Evolutionary conservation across 2,113 vertebrate genomes (phyloP).

Genomic region (Craseonycteris thonglongyai): DNA sequence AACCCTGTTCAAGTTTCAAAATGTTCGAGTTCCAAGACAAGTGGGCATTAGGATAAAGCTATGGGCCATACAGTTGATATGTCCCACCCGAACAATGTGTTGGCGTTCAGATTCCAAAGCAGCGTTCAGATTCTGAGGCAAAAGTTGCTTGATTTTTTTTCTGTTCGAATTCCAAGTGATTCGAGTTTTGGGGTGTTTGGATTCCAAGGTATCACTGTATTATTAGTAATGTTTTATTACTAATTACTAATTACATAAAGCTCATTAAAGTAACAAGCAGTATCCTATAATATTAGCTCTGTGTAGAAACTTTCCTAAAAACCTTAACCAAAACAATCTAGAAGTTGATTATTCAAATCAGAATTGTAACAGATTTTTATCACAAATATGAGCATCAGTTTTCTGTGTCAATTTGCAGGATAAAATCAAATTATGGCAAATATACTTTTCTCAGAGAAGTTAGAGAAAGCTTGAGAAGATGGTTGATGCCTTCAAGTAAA

Average conservation of each 20-base stretch:
- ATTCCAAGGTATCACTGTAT: too few species aligned
- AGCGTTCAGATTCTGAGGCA: too few species aligned
- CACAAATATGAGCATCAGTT: slow-evolving; percentile 9
- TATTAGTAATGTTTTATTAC: background rate
- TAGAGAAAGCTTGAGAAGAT: background rate
- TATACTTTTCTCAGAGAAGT: slow-evolving; percentile 48
- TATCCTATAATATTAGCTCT: background rate
- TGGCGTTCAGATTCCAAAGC: too few species aligned
- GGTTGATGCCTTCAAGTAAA: slow-evolving; percentile 12
- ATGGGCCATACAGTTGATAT: too few species aligned
- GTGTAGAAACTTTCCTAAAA: background rate
- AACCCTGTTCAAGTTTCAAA: too few species aligned
- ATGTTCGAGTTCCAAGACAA: too few species aligned
- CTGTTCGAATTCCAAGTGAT: too few species aligned
- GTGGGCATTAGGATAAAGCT: too few species aligned
- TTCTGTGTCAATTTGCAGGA: slow-evolving; percentile 28
- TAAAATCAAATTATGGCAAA: slow-evolving; percentile 40
- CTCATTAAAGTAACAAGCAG: background rate
- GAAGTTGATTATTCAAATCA: background rate
- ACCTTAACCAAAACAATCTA: background rate
- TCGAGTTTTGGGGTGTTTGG: too few species aligned
- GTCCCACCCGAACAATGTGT: too few species aligned
- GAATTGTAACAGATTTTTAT: slow-evolving; percentile 10
- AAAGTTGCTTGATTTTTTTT: too few species aligned
- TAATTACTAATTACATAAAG: too few species aligned